Evolutionary conservation across 2,113 vertebrate genomes (phyloP), one percentile per base, ranked within the genome.

Genomic region (Saimiri boliviensis): DNA sequence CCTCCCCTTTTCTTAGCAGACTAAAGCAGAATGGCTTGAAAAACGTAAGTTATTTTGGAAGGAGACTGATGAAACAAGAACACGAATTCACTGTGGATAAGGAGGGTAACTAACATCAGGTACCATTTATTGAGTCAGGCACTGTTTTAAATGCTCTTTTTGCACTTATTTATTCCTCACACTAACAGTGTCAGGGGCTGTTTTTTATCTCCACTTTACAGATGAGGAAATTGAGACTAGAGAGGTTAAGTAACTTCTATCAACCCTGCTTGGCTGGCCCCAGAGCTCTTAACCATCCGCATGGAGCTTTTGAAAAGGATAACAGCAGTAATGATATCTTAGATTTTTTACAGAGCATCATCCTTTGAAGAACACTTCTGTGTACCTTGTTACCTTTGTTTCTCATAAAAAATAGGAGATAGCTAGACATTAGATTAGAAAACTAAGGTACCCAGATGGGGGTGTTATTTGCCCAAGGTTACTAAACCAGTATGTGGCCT

Each of bases 31-130:
- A 11, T n/a, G 16, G 35, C 70, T 76, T 87, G 35, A 76, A 90
- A 63, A 93, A 80, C 16, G 14, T 40, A 71, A 32, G 73, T 79
- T 93, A 56, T 86, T 93, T 94, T 96, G 30, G 76, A 89, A 86
- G 52, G 19, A 68, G 47, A 37, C 66, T 84, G 87, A 84, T 94
- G 35, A 93, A 91, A 56, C 12, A 92, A 80, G 81, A 86, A 89
- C 90, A 13, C 25, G 8, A 30, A 14, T 74, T 89, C 60, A 94
- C 52, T 17, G 2, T 12, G 66, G 17, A 40, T 60, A 73, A n/a
- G 1, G 45, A 74, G 30, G 35, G 47, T 45, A 77, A 68, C 52
- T 89, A 37, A 71, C 83, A 52, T 47, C 74, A 20, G 74, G 42
- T 35, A 21, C 23, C 37, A 0, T 63, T 77, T 94, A 23, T 58